phyloP scores from a whole-genome alignment of 1,140 invertebrate species.

The Papilio xuthus region DNA sequence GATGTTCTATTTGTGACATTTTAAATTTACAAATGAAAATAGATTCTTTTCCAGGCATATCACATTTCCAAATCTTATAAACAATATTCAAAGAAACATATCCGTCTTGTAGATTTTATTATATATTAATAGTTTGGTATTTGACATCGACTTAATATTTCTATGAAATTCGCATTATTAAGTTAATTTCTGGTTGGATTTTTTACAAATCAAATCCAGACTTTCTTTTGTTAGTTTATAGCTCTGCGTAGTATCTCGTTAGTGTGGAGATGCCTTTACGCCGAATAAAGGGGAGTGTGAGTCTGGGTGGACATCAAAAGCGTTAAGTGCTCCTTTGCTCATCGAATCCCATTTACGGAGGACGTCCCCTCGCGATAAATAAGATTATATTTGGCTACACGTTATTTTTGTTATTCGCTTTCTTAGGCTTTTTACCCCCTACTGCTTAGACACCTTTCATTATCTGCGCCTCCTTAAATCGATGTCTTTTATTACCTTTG shows the following conservation, averaged over 20 bases:
- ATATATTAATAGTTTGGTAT: no score
- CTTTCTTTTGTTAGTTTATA: background rate
- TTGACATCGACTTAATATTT: no score
- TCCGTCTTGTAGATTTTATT: no score
- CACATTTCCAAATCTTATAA: no score
- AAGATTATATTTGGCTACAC: conserved; percentile 72
- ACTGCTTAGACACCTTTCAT: conserved; percentile 30
- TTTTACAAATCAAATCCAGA: no score
- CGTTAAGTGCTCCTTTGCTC: conserved; percentile 78
- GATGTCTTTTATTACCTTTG: conserved; percentile 13
- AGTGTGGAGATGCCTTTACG: conserved; percentile 40
- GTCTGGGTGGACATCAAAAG: conserved; percentile 74
- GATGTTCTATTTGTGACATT: background rate
- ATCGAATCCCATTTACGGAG: conserved; percentile 76
- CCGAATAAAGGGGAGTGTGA: conserved; percentile 58
- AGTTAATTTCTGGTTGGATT: no score
- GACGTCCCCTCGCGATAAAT: conserved; percentile 72
- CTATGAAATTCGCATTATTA: background rate
- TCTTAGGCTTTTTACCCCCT: conserved; percentile 41
- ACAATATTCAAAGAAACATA: no score
- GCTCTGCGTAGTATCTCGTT: conserved; percentile 30
- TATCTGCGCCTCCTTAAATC: conserved; percentile 8
- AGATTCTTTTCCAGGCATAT: background rate
- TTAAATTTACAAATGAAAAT: background rate
- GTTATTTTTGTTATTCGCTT: conserved; percentile 54